Evolutionary conservation across 35 echinoderm and acorn worm genomes (phyloP).

Genomic region (Chiridota heheva): DNA sequence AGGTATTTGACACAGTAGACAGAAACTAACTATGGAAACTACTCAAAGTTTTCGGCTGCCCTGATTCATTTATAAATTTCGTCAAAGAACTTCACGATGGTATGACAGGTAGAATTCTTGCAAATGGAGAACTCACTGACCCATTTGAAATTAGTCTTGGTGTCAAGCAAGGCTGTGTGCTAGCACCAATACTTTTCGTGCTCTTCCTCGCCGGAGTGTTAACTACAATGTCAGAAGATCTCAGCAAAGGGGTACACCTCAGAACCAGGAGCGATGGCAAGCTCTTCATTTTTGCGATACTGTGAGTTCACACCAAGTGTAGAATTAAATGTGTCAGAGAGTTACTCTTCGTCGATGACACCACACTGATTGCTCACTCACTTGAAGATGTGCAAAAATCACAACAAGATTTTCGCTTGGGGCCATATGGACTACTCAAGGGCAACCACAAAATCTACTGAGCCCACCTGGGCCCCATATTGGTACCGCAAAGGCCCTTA

Average conservation of each 20-base stretch:
- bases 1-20: constrained; percentile 58
- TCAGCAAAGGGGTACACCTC: constrained; percentile 12
- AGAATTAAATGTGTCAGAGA: not conserved
- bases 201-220: constrained; percentile 35
- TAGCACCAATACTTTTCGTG: constrained; percentile 40
- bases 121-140: constrained; percentile 11
- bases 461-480: too few species aligned
- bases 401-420: too few species aligned
- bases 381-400: not conserved
- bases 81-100: constrained; percentile 43
- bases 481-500: too few species aligned
- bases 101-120: constrained; percentile 17
- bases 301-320: not conserved
- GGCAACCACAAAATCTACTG: too few species aligned
- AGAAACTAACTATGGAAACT: constrained; percentile 54
- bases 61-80: constrained; percentile 27
- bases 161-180: constrained; percentile 45
- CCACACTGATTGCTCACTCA: too few species aligned
- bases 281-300: constrained; percentile 14
- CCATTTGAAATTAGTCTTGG: constrained; percentile 16
- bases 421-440: too few species aligned
- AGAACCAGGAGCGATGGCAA: constrained; percentile 29
- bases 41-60: constrained; percentile 44
- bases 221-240: not conserved
- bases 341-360: constrained; percentile 1